Evolutionary conservation across 2,113 vertebrate species (phyloP).

Genomic region (Erythrolamprus reginae): DNA sequence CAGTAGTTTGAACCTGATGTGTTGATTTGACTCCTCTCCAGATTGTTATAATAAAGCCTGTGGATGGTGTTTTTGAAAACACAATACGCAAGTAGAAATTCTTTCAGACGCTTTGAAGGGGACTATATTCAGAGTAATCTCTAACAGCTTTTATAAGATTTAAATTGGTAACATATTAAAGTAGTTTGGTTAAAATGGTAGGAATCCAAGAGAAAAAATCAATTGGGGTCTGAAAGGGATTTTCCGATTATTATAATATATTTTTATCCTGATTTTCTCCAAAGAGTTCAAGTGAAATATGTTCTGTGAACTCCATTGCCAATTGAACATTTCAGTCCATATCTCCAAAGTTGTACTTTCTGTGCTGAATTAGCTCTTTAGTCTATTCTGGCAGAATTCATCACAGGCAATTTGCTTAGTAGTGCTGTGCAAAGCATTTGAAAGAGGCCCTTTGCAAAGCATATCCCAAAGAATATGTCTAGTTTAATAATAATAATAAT

Average conservation of each 20-base stretch:
- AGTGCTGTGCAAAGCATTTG: background rate
- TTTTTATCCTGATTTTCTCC: background rate
- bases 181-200: background rate
- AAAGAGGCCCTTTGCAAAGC: background rate
- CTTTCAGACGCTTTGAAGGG: background rate
- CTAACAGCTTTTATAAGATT: background rate
- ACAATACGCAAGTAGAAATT: background rate
- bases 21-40: background rate
- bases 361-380: background rate
- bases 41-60: background rate
- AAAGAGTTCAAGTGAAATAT: background rate
- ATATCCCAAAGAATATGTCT: background rate
- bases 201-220: background rate
- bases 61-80: background rate
- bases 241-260: background rate
- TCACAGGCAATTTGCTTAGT: background rate
- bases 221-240: background rate
- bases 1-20: background rate
- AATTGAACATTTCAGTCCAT: background rate
- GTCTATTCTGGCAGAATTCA: background rate
- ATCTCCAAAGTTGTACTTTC: background rate
- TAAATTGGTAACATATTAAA: background rate
- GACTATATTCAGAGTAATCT: background rate
- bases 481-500: no score
- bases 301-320: background rate